Evolutionary conservation across 1,140 invertebrate species (phyloP).

Genomic region (Ruditapes philippinarum): DNA sequence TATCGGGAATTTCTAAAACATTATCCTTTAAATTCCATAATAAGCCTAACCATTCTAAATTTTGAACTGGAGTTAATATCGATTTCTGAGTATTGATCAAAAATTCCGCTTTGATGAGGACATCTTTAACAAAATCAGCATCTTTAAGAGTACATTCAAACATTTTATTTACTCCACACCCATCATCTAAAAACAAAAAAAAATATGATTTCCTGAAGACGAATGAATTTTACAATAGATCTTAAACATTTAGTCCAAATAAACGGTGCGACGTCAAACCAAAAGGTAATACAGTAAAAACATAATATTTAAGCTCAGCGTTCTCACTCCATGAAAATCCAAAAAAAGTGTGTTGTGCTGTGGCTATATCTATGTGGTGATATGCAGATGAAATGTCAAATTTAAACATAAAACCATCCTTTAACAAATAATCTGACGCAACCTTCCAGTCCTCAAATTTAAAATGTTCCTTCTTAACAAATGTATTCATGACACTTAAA

Average conservation of each 20-base stretch:
- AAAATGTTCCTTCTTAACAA: conserved; percentile 28
- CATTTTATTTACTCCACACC: background rate
- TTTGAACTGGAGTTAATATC: background rate
- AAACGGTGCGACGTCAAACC: background rate
- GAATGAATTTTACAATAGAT: conserved; percentile 28
- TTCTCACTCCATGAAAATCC: no score
- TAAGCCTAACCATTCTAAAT: conserved; percentile 27
- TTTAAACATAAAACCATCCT: background rate
- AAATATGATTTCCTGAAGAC: background rate
- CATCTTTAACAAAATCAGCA: background rate
- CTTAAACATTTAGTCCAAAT: conserved; percentile 58
- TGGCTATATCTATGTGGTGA: no score
- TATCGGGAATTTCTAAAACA: background rate
- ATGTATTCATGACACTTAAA: conserved; percentile 12
- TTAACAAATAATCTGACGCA: background rate
- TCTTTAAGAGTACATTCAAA: background rate
- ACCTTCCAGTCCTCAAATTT: conserved; percentile 18
- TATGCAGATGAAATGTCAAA: background rate
- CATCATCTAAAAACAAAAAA: background rate
- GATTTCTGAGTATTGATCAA: background rate
- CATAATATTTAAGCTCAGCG: background rate
- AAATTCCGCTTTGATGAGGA: background rate
- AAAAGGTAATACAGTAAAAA: no score
- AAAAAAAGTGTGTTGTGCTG: no score
- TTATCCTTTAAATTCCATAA: conserved; percentile 18